Evolutionary conservation across 1,140 invertebrate genomes (phyloP).

Genomic region (Aphelinus atriplicis): DNA sequence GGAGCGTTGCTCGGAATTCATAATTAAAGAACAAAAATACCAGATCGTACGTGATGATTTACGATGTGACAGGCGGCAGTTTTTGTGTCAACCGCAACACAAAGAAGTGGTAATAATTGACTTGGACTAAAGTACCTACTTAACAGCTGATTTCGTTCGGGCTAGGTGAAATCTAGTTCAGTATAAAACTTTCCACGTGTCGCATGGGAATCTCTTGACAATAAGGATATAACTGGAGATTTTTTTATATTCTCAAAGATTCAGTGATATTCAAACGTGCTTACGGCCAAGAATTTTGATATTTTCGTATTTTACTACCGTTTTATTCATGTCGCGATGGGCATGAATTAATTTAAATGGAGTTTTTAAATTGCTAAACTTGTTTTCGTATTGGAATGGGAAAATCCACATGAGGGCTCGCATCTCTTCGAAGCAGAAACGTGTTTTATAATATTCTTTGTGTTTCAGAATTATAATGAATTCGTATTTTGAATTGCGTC

Average conservation of each 20-base stretch:
- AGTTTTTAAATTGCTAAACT: neutral
- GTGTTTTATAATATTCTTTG: no score
- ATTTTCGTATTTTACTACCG: neutral
- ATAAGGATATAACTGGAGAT: conserved; percentile 21
- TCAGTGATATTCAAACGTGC: conserved; percentile 31
- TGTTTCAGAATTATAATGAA: no score
- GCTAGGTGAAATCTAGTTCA: conserved; percentile 29
- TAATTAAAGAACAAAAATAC: conserved; percentile 39
- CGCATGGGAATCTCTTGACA: conserved; percentile 26
- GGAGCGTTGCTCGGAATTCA: conserved; percentile 37
- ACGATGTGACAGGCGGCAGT: neutral
- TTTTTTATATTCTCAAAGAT: conserved; percentile 24
- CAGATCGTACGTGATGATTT: conserved; percentile 31
- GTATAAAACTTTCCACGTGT: conserved; percentile 22
- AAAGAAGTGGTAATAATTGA: conserved; percentile 26
- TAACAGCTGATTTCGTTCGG: conserved; percentile 9
- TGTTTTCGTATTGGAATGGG: neutral
- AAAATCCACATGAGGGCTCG: no score
- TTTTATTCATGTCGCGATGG: conserved; percentile 11
- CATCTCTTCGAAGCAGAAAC: no score
- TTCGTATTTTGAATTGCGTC: no score
- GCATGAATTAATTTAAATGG: conserved; percentile 7
- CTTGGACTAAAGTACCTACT: conserved; percentile 22
- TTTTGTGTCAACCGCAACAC: conserved; percentile 4
- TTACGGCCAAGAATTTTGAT: conserved; percentile 17